phyloP scores from a whole-genome alignment of 2,888 invertebrate genomes.

The Auanema sp. region DNA sequence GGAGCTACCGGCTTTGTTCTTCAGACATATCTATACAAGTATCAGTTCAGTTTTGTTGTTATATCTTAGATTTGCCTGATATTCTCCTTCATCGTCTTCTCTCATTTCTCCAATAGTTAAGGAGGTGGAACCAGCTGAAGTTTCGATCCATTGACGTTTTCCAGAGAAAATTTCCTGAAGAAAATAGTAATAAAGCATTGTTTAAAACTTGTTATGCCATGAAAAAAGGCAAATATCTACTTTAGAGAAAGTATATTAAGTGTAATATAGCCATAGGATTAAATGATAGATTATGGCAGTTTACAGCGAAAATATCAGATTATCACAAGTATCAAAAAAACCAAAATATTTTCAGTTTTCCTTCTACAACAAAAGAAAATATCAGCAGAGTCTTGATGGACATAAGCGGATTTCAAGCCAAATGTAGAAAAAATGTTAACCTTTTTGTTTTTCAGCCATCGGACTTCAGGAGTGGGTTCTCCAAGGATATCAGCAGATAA shows the following conservation, averaged over 20 bases:
- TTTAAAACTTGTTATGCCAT: no score
- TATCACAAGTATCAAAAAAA: no score
- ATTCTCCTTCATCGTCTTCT: constrained; percentile 54
- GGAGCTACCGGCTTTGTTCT: constrained; percentile 27
- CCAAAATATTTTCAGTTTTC: no score
- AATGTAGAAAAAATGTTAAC: constrained; percentile 8
- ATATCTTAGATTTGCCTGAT: constrained; percentile 10
- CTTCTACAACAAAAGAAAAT: no score
- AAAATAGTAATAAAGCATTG: no score
- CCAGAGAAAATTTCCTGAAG: constrained; percentile 47
- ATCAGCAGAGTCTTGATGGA: no score
- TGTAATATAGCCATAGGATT: no score
- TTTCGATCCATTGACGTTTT: constrained; percentile 52
- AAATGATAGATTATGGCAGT: no score
- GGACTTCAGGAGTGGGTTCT: constrained; percentile 76
- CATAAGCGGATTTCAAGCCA: no score
- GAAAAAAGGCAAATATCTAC: no score
- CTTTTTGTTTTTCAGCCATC: constrained; percentile 70
- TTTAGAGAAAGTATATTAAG: no score
- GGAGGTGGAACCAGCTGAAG: constrained; percentile 23
- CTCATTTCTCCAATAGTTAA: constrained; percentile 50
- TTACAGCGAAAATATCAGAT: no score
- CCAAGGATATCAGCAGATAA: constrained; percentile 79
- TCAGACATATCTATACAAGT: constrained; percentile 47
- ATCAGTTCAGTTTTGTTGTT: neutral